Conservation (phyloP, 2,113 vertebrate genomes). For the Dinomys branickii region DNA sequence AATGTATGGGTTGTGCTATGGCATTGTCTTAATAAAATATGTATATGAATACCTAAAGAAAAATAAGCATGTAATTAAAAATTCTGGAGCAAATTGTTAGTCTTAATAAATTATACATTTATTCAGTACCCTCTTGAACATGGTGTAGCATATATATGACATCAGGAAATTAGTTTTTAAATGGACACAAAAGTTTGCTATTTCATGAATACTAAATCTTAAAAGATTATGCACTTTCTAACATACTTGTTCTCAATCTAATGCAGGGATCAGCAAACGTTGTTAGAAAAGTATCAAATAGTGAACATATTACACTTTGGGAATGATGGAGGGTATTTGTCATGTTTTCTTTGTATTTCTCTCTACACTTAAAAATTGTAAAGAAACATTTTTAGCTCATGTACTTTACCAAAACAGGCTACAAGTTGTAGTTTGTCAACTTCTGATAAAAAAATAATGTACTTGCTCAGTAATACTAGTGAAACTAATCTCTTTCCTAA, state of each 20-base stretch:
- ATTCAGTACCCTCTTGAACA: background rate
- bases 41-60: background rate
- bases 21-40: background rate
- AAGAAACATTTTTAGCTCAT: background rate
- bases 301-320: background rate
- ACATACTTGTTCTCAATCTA: background rate
- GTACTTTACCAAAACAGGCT: background rate
- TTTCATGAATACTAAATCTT: background rate
- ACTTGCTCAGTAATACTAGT: background rate
- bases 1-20: background rate
- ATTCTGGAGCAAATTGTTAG: background rate
- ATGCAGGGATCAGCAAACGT: background rate
- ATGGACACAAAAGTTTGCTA: background rate
- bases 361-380: background rate
- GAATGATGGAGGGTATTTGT: background rate
- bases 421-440: background rate
- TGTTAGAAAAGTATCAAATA: background rate
- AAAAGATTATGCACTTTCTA: background rate
- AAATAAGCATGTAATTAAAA: background rate
- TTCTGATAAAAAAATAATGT: background rate
- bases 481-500: background rate
- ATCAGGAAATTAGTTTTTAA: background rate
- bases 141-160: background rate
- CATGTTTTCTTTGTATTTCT: background rate
- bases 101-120: background rate